Percentiles rank a stretch among this genome's conserved stretches.
These are phyloP conservation scores for Silvanus unidentatus DNA, from an alignment of 2,888 invertebrate species.

Conservation along the genomic window DNA sequence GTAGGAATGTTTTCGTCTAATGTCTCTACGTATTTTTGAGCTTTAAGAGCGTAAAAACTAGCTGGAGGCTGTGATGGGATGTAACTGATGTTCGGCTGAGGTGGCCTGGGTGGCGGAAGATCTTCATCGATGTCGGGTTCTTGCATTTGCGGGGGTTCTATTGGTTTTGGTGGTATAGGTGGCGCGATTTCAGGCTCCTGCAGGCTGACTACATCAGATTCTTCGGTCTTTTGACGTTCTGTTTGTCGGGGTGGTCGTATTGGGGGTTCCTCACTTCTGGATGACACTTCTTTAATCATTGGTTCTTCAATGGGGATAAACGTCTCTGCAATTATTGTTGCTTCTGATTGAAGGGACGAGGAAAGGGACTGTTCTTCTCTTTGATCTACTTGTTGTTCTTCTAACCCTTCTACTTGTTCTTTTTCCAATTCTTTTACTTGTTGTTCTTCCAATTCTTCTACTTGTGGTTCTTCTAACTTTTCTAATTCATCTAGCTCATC, in stretches of 20 bases:
- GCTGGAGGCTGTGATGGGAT: constrained; percentile 44
- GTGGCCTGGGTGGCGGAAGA: constrained; percentile 39
- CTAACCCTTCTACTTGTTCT: neutral
- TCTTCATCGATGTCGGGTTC: constrained; percentile 38
- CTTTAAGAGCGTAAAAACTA: constrained; percentile 41
- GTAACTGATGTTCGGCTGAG: constrained; percentile 41
- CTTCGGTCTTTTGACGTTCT: constrained; percentile 1
- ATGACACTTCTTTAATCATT: constrained; percentile 2
- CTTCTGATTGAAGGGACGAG: no score
- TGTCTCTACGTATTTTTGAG: constrained; percentile 37
- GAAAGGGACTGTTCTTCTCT: no score
- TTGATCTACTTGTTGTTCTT: neutral
- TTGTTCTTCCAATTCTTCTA: neutral
- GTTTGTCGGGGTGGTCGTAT: constrained; percentile 11
- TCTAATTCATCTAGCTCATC: no score
- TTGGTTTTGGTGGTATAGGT: constrained; percentile 49
- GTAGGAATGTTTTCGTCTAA: constrained; percentile 41
- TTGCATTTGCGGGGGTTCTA: constrained; percentile 23
- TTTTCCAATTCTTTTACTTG: neutral
- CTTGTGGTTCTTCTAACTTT: neutral
- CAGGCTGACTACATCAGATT: neutral
- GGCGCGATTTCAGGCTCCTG: constrained; percentile 33
- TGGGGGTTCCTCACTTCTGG: constrained; percentile 7
- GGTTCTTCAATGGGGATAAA: no score
- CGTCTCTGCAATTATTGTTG: no score